A percentile compares a stretch with the other conserved stretches of the same genome.
Evolutionary conservation across 2,888 invertebrate genomes (phyloP).

Genomic region (Pardosa pseudoannulata): DNA sequence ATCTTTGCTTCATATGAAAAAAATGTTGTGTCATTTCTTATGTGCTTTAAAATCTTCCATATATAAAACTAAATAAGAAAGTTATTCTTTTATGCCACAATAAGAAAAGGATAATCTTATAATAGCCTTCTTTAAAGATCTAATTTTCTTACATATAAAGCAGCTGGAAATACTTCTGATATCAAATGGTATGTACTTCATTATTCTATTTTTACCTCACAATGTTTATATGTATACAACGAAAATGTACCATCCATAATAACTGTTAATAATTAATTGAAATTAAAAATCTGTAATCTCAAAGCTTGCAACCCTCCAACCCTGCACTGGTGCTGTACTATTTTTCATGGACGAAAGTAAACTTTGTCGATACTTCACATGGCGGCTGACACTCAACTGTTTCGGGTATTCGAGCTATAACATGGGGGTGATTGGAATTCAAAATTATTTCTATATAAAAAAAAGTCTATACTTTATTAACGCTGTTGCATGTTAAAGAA

Average conservation of each 20-base stretch:
- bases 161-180: background rate
- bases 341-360: conserved; percentile 15
- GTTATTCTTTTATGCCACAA: background rate
- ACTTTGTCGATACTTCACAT: conserved; percentile 23
- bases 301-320: conserved; percentile 38
- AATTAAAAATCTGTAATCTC: background rate
- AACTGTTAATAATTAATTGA: background rate
- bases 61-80: background rate
- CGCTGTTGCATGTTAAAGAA: too few species aligned
- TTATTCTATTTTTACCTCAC: conserved; percentile 8
- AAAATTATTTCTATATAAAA: too few species aligned
- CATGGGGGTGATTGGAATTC: conserved; percentile 21
- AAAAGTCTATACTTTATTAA: too few species aligned
- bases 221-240: conserved; percentile 37
- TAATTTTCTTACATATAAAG: background rate
- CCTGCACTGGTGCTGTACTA: conserved; percentile 43
- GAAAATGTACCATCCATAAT: conserved; percentile 58
- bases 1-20: background rate
- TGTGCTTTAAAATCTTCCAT: conserved; percentile 14
- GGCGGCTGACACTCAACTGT: conserved; percentile 34
- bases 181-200: background rate
- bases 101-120: background rate
- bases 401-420: conserved; percentile 32
- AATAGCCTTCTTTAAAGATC: conserved; percentile 1
- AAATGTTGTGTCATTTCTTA: background rate